Base-by-base conservation (phyloP, 2,113 vertebrate species). In the Istiophorus platypterus region DNA sequence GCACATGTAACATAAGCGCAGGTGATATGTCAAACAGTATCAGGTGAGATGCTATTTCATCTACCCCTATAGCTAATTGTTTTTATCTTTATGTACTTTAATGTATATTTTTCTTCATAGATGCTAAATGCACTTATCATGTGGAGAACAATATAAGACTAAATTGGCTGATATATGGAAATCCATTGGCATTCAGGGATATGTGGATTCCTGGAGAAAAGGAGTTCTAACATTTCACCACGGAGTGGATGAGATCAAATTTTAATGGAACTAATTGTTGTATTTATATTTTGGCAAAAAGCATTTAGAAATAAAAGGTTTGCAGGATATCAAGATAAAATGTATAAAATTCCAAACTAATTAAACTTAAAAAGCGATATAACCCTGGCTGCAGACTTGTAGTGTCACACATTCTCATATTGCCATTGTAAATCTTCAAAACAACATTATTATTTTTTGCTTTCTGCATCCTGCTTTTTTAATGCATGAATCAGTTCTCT, bases 401-500 rank as follows among this genome's bases (percentile, higher is more conserved):
- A 13, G 41, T 26, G 9, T 57, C 39, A 52, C 12, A 22, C 15
- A 13, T 6, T 64, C 37, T 49, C 26, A 13, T 42, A 42, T 17
- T 49, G 17, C 45, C 45, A 49, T 49, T 49, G 17, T 49, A 6
- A 49, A 49, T 17, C 17, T 6, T 20, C 45, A 49, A 5, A 18
- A 49, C 42, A 45, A 17, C 45, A 49, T 20, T 18, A 17, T 52
- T 49, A 24, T 52, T n/a, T 42, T 45, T 34, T 26, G 6, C 42
- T 29, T 51, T 59, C 62, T 56, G 68, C 61, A 56, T 26, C 20
- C 41, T 42, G 57, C 47, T 45, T 37, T 56, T 52, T 13, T 18
- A 31, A 39, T 56, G n/a, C 73, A 80, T 85, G 45, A 81, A 73
- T 74, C 34, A 82, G 54, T 71, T 13, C 27, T 51, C 29, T 64